Evolutionary conservation across 2,797 vertebrate genomes (phyloP).

Genomic region (Poecilia picta): DNA sequence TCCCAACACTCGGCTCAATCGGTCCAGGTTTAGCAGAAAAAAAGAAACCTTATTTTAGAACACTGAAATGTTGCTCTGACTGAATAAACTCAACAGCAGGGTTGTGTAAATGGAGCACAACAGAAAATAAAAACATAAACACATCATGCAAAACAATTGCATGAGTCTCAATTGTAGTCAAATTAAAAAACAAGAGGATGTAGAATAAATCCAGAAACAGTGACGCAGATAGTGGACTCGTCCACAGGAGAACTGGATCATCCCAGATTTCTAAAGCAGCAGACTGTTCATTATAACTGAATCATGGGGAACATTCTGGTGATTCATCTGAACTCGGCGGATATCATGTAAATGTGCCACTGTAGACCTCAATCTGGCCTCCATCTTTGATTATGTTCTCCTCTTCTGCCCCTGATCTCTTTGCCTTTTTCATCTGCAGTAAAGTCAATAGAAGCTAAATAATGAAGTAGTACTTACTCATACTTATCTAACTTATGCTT

Average conservation of each 20-base stretch:
- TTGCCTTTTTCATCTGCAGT: constrained; percentile 1
- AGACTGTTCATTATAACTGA: constrained; percentile 27
- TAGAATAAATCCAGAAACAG: constrained; percentile 10
- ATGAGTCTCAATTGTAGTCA: constrained; percentile 27
- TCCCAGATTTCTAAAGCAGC: constrained; percentile 16
- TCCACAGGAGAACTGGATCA: constrained; percentile 10
- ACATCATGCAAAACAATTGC: constrained; percentile 40
- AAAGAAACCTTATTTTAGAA: constrained; percentile 34
- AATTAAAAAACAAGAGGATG: constrained; percentile 1
- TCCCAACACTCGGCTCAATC: constrained; percentile 30
- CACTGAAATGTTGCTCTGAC: constrained; percentile 27
- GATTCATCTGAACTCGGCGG: constrained; percentile 42
- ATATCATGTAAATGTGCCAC: constrained; percentile 35
- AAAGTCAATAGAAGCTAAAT: constrained; percentile 3
- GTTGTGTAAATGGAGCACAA: constrained; percentile 24
- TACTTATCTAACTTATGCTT: not conserved
- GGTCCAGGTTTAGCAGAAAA: constrained; percentile 33
- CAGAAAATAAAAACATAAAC: constrained; percentile 19
- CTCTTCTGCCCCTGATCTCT: constrained; percentile 5
- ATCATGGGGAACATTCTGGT: constrained; percentile 34
- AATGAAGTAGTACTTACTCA: not conserved
- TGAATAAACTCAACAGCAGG: constrained; percentile 26
- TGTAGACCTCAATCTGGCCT: constrained; percentile 35
- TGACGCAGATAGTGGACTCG: constrained; percentile 4
- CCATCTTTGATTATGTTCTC: constrained; percentile 29